Conservation (phyloP, 2,797 vertebrate genomes). For the Melanotaenia boesemani region DNA sequence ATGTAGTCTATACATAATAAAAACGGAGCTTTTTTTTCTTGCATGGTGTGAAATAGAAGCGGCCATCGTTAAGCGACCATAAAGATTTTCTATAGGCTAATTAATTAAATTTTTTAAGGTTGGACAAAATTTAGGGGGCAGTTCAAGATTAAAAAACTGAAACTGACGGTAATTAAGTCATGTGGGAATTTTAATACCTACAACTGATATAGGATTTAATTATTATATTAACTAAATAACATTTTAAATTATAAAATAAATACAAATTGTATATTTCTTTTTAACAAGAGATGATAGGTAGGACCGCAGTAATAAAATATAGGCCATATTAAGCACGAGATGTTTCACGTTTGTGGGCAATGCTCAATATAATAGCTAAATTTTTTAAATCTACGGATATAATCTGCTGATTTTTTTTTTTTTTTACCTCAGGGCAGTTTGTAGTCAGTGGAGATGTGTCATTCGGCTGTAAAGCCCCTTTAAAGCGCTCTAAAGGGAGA, state of each 20-base stretch:
- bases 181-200: conserved; percentile 12
- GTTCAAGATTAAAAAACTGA: conserved; percentile 26
- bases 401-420: not conserved
- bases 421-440: conserved; percentile 10
- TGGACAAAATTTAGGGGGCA: conserved; percentile 7
- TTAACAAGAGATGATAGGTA: not conserved
- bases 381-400: conserved; percentile 1
- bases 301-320: too few species aligned
- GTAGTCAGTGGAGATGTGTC: conserved; percentile 28
- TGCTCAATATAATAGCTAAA: too few species aligned
- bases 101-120: conserved; percentile 7
- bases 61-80: not conserved
- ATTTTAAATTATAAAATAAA: too few species aligned
- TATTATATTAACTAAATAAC: too few species aligned
- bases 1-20: too few species aligned
- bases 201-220: not conserved
- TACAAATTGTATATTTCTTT: too few species aligned
- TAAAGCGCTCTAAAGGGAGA: conserved; percentile 45
- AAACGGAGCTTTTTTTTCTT: not conserved
- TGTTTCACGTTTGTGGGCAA: too few species aligned
- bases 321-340: too few species aligned
- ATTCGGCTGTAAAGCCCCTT: conserved; percentile 44
- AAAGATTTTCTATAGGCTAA: not conserved
- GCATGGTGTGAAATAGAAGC: not conserved
- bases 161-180: conserved; percentile 17